Percentiles rank a stretch among this genome's conserved stretches.
Evolutionary conservation across 2,888 invertebrate species (phyloP).

Genomic region (Azorinus chamasolen): DNA sequence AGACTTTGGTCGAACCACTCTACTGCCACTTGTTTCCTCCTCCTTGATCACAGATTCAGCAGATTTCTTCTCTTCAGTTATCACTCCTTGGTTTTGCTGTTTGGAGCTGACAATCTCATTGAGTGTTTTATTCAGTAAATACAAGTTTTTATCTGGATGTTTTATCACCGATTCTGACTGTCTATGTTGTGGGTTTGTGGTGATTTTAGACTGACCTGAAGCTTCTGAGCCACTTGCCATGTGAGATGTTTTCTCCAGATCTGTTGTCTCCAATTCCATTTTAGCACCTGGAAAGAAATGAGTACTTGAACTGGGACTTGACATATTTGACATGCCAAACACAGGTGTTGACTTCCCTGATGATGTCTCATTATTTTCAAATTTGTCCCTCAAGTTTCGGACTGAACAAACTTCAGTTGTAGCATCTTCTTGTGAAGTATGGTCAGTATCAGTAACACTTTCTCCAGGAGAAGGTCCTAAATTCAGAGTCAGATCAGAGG

Average conservation of each 20-base stretch:
- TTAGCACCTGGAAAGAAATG: constrained; percentile 29
- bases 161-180: constrained; percentile 54
- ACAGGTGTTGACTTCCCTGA: constrained; percentile 44
- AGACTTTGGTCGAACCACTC: constrained; percentile 36
- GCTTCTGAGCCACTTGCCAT: too few relatives aligned
- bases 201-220: too few relatives aligned
- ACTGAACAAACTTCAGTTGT: constrained; percentile 54
- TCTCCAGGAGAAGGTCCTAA: too few relatives aligned
- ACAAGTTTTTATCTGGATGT: constrained; percentile 37
- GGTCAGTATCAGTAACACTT: too few relatives aligned
- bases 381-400: constrained; percentile 70
- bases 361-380: constrained; percentile 58
- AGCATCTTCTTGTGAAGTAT: constrained; percentile 7
- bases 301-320: constrained; percentile 29
- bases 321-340: constrained; percentile 13
- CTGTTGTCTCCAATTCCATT: constrained; percentile 13
- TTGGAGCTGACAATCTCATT: constrained; percentile 16
- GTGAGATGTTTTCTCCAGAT: not conserved
- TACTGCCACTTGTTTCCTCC: not conserved
- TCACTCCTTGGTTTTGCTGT: constrained; percentile 6
- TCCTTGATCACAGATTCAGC: not conserved
- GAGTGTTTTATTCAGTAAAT: constrained; percentile 35
- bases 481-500: too few relatives aligned
- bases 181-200: constrained; percentile 1
- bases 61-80: constrained; percentile 12